phyloP scores from a whole-genome alignment of 1,140 invertebrate species.

The Apis dorsata region DNA sequence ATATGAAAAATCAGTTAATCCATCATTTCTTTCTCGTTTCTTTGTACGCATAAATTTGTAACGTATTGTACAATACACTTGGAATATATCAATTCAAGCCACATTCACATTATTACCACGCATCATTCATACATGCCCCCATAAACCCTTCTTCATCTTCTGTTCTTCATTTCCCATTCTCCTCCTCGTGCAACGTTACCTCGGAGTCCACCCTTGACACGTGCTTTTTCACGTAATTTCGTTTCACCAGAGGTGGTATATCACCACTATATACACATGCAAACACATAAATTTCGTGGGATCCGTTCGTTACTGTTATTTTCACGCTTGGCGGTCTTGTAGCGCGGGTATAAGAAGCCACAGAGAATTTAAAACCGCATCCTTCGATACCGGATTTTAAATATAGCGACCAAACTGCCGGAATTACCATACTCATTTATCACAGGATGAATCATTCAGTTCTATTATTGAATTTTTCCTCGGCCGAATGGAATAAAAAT shows the following conservation, averaged over 20 bases:
- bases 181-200: neutral
- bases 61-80: neutral
- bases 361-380: neutral
- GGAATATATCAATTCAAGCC: neutral
- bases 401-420: neutral
- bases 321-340: neutral
- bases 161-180: neutral
- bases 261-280: neutral
- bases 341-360: neutral
- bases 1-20: too few species aligned
- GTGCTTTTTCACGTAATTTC: slow-evolving; percentile 23
- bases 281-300: slow-evolving; percentile 33
- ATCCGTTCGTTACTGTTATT: slow-evolving; percentile 4
- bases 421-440: neutral
- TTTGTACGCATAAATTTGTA: neutral
- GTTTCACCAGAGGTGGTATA: slow-evolving; percentile 1
- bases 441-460: neutral
- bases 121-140: neutral
- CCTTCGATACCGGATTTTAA: neutral
- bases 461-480: neutral
- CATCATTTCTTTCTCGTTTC: too few species aligned
- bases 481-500: neutral
- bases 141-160: neutral
- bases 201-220: neutral
- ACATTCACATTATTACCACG: neutral